These are phyloP conservation scores for Molossus molossus DNA, from an alignment of 2,797 vertebrate genomes.

Conservation along the genomic window DNA sequence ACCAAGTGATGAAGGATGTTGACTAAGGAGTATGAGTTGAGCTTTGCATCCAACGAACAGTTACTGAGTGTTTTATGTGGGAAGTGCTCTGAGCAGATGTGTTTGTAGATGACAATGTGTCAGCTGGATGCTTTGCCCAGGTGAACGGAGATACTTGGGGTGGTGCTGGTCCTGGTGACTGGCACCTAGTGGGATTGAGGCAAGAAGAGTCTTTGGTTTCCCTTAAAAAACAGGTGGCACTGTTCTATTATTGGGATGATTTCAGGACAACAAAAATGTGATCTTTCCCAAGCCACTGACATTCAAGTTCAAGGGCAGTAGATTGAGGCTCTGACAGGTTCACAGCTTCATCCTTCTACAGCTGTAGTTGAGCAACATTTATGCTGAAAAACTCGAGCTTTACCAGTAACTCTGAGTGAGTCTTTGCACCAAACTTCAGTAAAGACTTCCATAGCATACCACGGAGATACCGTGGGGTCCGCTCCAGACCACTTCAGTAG, in stretches of 20 bases:
- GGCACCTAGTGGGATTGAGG: not conserved
- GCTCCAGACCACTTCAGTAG: not conserved
- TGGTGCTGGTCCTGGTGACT: not conserved
- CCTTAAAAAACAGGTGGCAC: not conserved
- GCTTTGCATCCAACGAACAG: too few species aligned
- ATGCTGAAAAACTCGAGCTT: not conserved
- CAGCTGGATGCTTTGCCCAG: not conserved
- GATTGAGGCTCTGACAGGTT: not conserved
- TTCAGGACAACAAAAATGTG: not conserved
- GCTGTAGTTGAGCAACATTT: not conserved
- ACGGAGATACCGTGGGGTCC: not conserved
- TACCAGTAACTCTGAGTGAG: not conserved
- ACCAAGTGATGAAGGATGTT: not conserved
- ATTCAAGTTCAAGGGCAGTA: not conserved
- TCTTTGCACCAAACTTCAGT: not conserved
- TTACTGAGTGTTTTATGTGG: not conserved
- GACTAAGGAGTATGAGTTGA: not conserved
- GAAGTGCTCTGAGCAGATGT: not conserved
- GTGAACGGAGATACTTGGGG: not conserved
- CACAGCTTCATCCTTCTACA: not conserved
- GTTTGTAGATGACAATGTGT: not conserved
- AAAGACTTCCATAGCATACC: not conserved
- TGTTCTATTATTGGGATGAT: not conserved
- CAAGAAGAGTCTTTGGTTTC: slow-evolving; percentile 36
- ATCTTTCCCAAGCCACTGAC: not conserved